phyloP scores from a whole-genome alignment of 2,888 invertebrate species.

The Leucoma salicis region DNA sequence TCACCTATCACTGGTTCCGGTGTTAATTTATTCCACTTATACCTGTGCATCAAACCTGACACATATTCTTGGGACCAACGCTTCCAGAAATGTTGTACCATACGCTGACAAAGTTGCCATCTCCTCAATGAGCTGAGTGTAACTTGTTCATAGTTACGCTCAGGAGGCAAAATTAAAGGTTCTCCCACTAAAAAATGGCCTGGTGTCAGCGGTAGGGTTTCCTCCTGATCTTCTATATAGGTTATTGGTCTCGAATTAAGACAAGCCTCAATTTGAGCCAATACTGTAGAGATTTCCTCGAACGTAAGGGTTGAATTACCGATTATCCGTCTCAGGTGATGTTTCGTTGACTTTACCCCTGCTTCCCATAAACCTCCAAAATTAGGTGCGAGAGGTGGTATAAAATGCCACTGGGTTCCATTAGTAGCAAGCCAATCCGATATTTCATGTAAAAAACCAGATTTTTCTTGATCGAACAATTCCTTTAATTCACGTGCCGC shows the following conservation, averaged over 20 bases:
- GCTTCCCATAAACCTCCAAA: constrained; percentile 20
- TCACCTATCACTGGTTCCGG: not conserved
- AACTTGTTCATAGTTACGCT: not conserved
- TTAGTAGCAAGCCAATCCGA: constrained; percentile 7
- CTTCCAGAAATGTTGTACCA: not conserved
- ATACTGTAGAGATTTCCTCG: not conserved
- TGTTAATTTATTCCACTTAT: not conserved
- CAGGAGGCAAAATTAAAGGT: not conserved
- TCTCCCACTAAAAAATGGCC: constrained; percentile 1
- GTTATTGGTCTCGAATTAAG: constrained; percentile 1
- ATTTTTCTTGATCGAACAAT: not conserved
- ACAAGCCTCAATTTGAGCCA: constrained; percentile 1
- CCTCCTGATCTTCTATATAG: not conserved
- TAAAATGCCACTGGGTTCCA: constrained; percentile 15
- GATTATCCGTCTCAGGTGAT: not conserved
- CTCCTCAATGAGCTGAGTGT: not conserved
- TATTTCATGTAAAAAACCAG: not conserved
- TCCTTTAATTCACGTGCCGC: not conserved
- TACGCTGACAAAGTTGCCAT: not conserved
- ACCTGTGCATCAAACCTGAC: not conserved
- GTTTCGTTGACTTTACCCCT: not conserved
- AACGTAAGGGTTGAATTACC: not conserved
- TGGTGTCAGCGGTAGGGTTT: not conserved
- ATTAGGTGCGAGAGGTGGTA: constrained; percentile 17
- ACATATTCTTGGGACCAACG: constrained; percentile 1